A percentile compares a stretch with the other conserved stretches of the same genome.
phyloP scores from a whole-genome alignment of 2,888 invertebrate genomes.

The Dasypogon diadema region DNA sequence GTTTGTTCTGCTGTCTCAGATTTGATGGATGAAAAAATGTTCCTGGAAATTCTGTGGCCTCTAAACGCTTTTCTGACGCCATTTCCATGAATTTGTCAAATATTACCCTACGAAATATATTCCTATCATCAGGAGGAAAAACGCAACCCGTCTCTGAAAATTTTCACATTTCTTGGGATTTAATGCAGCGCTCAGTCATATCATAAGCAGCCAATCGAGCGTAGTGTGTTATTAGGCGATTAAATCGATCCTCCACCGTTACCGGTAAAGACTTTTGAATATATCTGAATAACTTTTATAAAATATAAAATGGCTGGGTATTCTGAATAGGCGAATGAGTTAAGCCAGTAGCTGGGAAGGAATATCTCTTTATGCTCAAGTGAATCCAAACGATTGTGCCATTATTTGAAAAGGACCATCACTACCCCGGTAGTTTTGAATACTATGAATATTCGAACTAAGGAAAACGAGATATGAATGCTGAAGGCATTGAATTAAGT shows the following conservation, averaged over 20 bases:
- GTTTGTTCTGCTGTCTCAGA: background rate
- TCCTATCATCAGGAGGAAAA: background rate
- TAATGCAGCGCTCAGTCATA: conserved; percentile 3
- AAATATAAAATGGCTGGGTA: background rate
- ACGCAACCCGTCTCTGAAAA: background rate
- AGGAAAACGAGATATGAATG: background rate
- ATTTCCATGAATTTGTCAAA: background rate
- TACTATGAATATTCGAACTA: background rate
- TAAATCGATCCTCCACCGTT: background rate
- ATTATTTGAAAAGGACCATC: background rate
- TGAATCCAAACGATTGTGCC: background rate
- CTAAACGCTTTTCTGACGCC: background rate
- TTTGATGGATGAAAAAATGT: background rate
- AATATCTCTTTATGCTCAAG: background rate
- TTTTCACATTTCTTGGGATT: background rate
- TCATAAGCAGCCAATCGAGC: background rate
- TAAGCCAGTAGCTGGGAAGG: background rate
- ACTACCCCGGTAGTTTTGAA: background rate
- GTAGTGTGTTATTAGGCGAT: background rate
- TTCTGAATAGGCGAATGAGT: background rate
- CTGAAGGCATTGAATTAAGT: background rate
- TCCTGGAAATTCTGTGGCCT: background rate
- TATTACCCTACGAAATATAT: background rate
- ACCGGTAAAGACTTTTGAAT: background rate
- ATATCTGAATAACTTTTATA: background rate